phyloP scores from a whole-genome alignment of 2,888 invertebrate species.

The Ceraclea dissimilis region DNA sequence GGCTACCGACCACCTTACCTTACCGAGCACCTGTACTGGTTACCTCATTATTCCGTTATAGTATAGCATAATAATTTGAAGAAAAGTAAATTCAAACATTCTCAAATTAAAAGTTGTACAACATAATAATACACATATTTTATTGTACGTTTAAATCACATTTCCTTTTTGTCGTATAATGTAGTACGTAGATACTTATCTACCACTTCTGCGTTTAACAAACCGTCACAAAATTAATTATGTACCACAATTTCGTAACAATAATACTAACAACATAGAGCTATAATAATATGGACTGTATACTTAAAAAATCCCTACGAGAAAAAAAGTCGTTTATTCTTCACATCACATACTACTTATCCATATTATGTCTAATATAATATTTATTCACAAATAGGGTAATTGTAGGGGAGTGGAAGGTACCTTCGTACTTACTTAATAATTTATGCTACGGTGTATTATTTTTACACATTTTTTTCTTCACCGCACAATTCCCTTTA shows the following conservation, averaged over 20 bases:
- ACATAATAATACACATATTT: too few species aligned
- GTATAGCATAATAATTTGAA: too few species aligned
- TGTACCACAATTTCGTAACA: neutral
- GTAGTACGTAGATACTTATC: too few species aligned
- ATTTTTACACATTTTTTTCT: conserved; percentile 29
- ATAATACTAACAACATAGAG: neutral
- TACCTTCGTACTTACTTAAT: conserved; percentile 22
- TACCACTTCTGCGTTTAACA: conserved; percentile 1
- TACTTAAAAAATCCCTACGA: too few species aligned
- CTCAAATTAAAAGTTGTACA: too few species aligned
- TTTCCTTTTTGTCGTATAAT: too few species aligned
- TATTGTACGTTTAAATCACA: too few species aligned
- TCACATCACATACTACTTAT: conserved; percentile 26
- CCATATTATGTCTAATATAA: conserved; percentile 50
- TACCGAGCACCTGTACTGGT: too few species aligned
- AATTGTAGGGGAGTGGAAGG: conserved; percentile 51
- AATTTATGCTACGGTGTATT: conserved; percentile 51
- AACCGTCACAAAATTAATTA: conserved; percentile 1
- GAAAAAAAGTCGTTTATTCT: neutral
- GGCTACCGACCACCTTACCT: too few species aligned
- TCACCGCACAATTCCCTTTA: conserved; percentile 11
- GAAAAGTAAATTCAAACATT: too few species aligned
- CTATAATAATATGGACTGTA: too few species aligned
- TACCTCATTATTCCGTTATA: too few species aligned
- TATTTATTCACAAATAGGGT: conserved; percentile 51